Evolutionary conservation across 2,797 vertebrate genomes (phyloP), one percentile per base, ranked within the genome.

Genomic region (Acomys russatus): DNA sequence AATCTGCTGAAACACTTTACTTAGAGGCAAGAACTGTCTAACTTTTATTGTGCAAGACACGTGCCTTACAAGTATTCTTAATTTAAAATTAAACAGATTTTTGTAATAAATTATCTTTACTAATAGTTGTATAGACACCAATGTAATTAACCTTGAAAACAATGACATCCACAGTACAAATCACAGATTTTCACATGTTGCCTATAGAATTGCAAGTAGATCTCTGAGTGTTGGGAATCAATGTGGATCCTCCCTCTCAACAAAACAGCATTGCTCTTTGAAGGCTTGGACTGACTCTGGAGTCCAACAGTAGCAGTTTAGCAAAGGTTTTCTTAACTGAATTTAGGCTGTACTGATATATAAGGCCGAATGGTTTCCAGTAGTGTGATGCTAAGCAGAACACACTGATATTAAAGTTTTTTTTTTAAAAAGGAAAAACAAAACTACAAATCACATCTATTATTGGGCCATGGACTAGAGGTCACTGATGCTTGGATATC

Each of bases 61-160:
- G 97, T 97, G 96, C 97, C 96, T 97, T 98, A 97, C 23, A 94
- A 96, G 96, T 95, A 94, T 95, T 97, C 96, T 97, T 96, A 91
- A 90, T 94, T 96, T 95, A 91, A 96, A 97, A 92, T 85, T 86
- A 78, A 97, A 92, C 64, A 91, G 90, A 94, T 97, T 98, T 85
- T 98, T 97, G 66, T 97, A 97, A 94, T 79, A 88, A 66, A 76
- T 49, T 87, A 64, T 92, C 92, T 97, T 97, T 97, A 94, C 85
- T 95, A 98, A 86, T 96, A 94, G 71, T 63, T 91, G 23, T 96
- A 78, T 93, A 94, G 94, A 91, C 35, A 87, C 51, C 89, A 82
- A 66, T 85, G 23, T 70, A 77, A 30, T 97, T 79, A 77, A 84
- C 84, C 66, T 68, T 86, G 76, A 85, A 93, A 97, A 71, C 38